These are phyloP conservation scores for Lacerta bilineata DNA, from an alignment of 2,797 vertebrate genomes.

Conservation along the genomic window DNA sequence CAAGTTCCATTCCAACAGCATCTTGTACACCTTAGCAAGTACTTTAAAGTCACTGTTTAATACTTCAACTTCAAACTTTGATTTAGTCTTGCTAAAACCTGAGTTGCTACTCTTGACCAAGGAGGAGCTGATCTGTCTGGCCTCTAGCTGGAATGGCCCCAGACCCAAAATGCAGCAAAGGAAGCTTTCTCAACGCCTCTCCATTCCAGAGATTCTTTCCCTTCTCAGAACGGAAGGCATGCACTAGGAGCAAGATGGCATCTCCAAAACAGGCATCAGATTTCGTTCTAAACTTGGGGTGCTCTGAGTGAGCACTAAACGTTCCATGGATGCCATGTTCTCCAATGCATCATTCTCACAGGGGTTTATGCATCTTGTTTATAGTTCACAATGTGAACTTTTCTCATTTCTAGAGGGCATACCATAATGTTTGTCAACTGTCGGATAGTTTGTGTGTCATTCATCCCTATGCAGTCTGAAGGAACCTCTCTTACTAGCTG, in stretches of 20 bases:
- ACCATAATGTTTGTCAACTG: neutral
- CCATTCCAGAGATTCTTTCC: conserved; percentile 44
- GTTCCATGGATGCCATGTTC: conserved; percentile 65
- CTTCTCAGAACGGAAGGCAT: neutral
- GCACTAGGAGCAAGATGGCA: conserved; percentile 12
- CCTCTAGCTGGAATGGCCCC: conserved; percentile 19
- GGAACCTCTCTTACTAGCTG: too few relatives aligned
- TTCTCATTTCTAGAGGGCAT: conserved; percentile 52
- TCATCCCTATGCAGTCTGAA: too few relatives aligned
- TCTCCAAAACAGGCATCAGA: conserved; percentile 45
- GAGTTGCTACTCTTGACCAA: neutral
- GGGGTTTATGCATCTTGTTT: conserved; percentile 19
- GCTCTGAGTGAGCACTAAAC: conserved; percentile 26
- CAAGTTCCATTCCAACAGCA: too few relatives aligned
- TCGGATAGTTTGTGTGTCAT: conserved; percentile 46
- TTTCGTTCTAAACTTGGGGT: conserved; percentile 5
- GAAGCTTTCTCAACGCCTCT: neutral
- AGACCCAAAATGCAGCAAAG: conserved; percentile 24
- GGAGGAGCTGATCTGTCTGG: conserved; percentile 39
- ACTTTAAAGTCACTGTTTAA: too few relatives aligned
- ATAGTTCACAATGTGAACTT: conserved; percentile 9
- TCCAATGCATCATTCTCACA: conserved; percentile 64
- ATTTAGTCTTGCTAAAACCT: too few relatives aligned
- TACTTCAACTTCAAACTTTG: too few relatives aligned
- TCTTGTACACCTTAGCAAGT: too few relatives aligned